Evolutionary conservation across 1,140 invertebrate genomes (phyloP).

Genomic region (Hylaeus volcanicus): DNA sequence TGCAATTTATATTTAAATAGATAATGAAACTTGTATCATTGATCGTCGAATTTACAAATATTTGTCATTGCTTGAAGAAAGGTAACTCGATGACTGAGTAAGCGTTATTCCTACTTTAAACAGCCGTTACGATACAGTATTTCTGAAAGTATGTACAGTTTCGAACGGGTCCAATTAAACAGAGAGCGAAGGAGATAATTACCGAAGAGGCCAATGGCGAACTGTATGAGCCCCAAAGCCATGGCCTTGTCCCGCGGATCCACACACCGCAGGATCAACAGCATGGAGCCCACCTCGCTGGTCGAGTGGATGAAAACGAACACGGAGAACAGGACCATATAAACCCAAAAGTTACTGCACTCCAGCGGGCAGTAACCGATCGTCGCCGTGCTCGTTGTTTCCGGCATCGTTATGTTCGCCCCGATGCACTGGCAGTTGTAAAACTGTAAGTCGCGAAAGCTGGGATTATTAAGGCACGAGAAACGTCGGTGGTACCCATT

Average conservation of each 20-base stretch:
- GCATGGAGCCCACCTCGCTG: slow-evolving; percentile 94
- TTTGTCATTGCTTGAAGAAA: no score
- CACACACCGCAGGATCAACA: slow-evolving; percentile 94
- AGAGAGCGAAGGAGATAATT: slow-evolving; percentile 64
- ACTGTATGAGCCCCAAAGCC: slow-evolving; percentile 95
- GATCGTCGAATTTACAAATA: no score
- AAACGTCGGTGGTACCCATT: neutral
- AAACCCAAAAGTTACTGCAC: slow-evolving; percentile 90
- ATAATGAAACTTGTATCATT: no score
- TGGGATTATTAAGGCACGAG: neutral
- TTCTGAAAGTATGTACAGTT: no score
- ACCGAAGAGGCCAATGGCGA: slow-evolving; percentile 95
- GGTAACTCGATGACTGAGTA: no score
- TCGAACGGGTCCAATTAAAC: neutral
- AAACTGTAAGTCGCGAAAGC: slow-evolving; percentile 80
- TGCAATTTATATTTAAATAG: no score
- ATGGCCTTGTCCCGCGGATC: slow-evolving; percentile 96
- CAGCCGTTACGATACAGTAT: no score
- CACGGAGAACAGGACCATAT: slow-evolving; percentile 92
- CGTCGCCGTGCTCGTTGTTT: slow-evolving; percentile 74
- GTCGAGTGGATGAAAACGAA: slow-evolving; percentile 96
- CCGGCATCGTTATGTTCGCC: slow-evolving; percentile 70
- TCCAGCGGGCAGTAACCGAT: slow-evolving; percentile 90
- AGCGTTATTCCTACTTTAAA: no score
- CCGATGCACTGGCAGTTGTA: slow-evolving; percentile 89